phyloP scores from a whole-genome alignment of 92 coral and sea anemone species.

The Porites cylindrica region DNA sequence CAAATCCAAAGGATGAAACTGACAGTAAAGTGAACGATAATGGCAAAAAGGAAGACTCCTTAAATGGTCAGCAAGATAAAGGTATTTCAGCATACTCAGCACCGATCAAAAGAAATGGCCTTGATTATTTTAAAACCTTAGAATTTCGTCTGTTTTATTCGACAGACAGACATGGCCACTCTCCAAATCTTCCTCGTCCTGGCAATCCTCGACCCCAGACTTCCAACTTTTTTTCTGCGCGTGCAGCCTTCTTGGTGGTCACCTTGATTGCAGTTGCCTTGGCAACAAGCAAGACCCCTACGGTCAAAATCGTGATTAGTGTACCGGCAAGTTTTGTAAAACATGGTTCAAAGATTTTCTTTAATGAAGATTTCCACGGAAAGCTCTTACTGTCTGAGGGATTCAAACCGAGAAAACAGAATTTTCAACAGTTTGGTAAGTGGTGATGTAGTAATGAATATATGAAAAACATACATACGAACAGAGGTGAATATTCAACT shows the following conservation, averaged over 20 bases:
- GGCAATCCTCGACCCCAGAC: conserved; percentile 9
- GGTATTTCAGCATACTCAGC: neutral
- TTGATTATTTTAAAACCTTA: neutral
- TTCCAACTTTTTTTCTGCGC: conserved; percentile 7
- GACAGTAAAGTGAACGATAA: neutral
- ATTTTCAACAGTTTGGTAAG: conserved; percentile 82
- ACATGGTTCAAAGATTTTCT: conserved; percentile 74
- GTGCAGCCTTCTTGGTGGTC: conserved; percentile 47
- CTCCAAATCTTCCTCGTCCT: neutral
- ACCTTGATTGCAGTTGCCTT: conserved; percentile 71
- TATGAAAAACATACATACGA: too few species aligned
- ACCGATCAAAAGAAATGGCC: neutral
- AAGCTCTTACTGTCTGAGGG: conserved; percentile 56
- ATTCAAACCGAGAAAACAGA: conserved; percentile 40
- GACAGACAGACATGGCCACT: neutral
- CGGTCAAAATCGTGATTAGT: conserved; percentile 66
- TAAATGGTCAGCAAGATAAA: neutral
- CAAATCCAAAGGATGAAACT: neutral
- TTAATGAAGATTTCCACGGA: conserved; percentile 73
- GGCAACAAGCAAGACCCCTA: conserved; percentile 61
- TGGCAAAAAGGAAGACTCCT: neutral
- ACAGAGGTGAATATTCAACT: too few species aligned
- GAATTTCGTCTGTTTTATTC: neutral
- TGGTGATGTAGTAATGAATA: too few species aligned
- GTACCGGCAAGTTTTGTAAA: conserved; percentile 68